These are phyloP conservation scores for Ericerus pela DNA, from an alignment of 1,140 invertebrate species.

Conservation along the genomic window DNA sequence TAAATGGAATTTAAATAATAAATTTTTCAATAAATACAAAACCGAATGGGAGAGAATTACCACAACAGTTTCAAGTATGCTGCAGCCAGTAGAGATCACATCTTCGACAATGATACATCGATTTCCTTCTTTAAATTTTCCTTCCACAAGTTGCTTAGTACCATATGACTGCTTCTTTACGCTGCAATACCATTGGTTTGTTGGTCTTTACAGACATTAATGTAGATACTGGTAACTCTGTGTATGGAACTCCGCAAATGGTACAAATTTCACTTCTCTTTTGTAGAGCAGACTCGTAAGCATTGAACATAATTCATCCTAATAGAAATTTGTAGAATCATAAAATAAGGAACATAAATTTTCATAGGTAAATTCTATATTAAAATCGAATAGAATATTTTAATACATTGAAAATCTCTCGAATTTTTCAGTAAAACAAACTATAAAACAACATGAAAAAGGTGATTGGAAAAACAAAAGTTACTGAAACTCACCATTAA, in stretches of 20 bases:
- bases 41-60: too few species aligned
- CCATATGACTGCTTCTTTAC: constrained; percentile 88
- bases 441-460: neutral
- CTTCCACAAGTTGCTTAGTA: constrained; percentile 92
- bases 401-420: too few species aligned
- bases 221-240: constrained; percentile 85
- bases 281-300: constrained; percentile 12
- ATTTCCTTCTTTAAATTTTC: constrained; percentile 55
- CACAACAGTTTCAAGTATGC: constrained; percentile 75
- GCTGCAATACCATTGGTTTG: constrained; percentile 74
- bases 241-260: constrained; percentile 93
- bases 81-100: constrained; percentile 86
- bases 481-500: constrained; percentile 51
- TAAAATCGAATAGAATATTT: too few species aligned
- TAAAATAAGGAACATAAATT: too few species aligned
- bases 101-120: constrained; percentile 89
- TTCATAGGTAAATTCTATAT: too few species aligned
- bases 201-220: constrained; percentile 53
- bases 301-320: neutral
- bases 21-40: too few species aligned
- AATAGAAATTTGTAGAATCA: too few species aligned
- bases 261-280: constrained; percentile 37
- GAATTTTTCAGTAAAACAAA: neutral
- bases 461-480: constrained; percentile 6
- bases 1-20: too few species aligned